These are phyloP conservation scores for Etia nguti DNA, from an alignment of 2,113 vertebrate genomes.

Conservation along the genomic window DNA sequence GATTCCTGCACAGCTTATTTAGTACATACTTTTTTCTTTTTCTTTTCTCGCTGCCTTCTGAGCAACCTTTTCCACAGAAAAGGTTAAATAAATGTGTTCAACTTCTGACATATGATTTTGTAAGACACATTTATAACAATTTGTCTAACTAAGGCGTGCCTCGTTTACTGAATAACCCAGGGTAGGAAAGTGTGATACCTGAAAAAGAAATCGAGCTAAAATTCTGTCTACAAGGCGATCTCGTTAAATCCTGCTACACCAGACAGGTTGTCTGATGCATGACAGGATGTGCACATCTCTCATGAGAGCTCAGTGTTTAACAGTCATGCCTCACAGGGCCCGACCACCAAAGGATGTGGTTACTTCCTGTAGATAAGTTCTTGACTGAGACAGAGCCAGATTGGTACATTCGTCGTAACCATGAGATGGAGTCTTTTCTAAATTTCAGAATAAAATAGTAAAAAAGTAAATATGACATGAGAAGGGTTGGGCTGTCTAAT, in stretches of 20 bases:
- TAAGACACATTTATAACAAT: not conserved
- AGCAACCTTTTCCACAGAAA: not conserved
- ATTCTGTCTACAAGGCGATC: not conserved
- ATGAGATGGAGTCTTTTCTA: not conserved
- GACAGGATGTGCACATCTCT: conserved; percentile 59
- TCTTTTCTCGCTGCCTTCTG: not conserved
- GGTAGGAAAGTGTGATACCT: not conserved
- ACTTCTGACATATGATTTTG: not conserved
- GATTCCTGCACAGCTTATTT: not conserved
- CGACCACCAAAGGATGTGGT: conserved; percentile 63
- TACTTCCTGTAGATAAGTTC: conserved; percentile 68
- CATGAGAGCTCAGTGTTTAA: conserved; percentile 40
- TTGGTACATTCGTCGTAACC: not conserved
- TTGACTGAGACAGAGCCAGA: conserved; percentile 7
- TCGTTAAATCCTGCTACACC: not conserved
- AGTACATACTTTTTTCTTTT: not conserved
- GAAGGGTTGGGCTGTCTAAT: not conserved
- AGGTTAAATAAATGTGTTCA: conserved; percentile 3
- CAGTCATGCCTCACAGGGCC: conserved; percentile 28
- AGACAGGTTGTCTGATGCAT: conserved; percentile 34
- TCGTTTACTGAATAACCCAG: not conserved
- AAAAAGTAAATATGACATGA: not conserved
- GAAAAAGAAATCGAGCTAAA: not conserved
- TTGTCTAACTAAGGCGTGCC: not conserved
- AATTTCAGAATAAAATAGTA: not conserved